These are phyloP conservation scores for Diplodus sargus DNA, from an alignment of 2,797 vertebrate species.

Conservation along the genomic window DNA sequence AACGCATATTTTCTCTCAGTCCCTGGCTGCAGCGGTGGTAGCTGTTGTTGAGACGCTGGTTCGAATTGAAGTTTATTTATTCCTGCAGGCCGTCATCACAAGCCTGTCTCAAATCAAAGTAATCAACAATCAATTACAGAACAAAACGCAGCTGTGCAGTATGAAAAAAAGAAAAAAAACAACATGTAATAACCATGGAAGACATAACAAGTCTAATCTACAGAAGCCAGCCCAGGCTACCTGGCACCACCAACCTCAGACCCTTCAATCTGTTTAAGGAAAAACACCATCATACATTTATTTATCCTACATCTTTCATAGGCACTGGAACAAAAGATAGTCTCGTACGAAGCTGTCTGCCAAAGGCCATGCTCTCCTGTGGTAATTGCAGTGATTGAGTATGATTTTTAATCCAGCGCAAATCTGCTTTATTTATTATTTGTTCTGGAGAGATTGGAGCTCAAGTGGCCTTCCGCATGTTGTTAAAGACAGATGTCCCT, in stretches of 20 bases:
- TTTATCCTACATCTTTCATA: slow-evolving; percentile 65
- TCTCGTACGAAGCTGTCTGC: slow-evolving; percentile 32
- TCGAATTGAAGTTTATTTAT: slow-evolving; percentile 54
- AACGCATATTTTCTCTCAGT: slow-evolving; percentile 51
- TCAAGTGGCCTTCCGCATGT: slow-evolving; percentile 33
- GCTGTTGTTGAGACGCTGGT: slow-evolving; percentile 32
- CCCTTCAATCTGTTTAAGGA: slow-evolving; percentile 49
- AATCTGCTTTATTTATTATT: slow-evolving; percentile 67
- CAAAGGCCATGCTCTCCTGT: slow-evolving; percentile 42
- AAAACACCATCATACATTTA: slow-evolving; percentile 57
- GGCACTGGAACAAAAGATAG: slow-evolving; percentile 53
- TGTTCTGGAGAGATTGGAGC: slow-evolving; percentile 37
- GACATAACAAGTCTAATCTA: slow-evolving; percentile 45
- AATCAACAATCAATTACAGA: slow-evolving; percentile 56
- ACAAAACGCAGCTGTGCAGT: slow-evolving; percentile 15
- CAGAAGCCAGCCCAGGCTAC: slow-evolving; percentile 44
- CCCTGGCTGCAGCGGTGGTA: slow-evolving; percentile 16
- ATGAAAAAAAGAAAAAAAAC: slow-evolving; percentile 30
- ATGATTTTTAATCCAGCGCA: slow-evolving; percentile 67
- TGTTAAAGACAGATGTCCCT: slow-evolving; percentile 60
- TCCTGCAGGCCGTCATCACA: slow-evolving; percentile 39
- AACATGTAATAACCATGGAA: slow-evolving; percentile 6
- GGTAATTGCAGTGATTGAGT: slow-evolving; percentile 41
- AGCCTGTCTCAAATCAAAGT: slow-evolving; percentile 47
- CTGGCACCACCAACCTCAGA: slow-evolving; percentile 45